These are phyloP conservation scores for Cinclus cinclus DNA, from an alignment of 2,113 vertebrate species.

Conservation along the genomic window DNA sequence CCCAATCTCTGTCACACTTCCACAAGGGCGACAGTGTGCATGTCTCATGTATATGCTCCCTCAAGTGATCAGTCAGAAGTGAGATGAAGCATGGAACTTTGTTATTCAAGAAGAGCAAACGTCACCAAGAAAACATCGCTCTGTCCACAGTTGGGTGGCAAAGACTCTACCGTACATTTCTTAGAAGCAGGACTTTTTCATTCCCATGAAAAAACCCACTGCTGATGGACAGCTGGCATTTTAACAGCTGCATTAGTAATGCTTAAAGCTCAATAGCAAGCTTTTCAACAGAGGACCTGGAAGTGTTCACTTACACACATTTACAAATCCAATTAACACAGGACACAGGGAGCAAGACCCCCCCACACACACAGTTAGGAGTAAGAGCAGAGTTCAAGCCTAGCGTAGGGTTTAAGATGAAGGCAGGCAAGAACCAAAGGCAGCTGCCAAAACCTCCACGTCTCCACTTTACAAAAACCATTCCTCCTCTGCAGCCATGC, in stretches of 20 bases:
- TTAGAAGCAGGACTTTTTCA: neutral
- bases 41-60: accelerated
- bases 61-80: neutral
- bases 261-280: neutral
- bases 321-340: neutral
- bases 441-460: neutral
- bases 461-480: neutral
- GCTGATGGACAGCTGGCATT: neutral
- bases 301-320: accelerated
- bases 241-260: neutral
- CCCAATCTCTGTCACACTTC: neutral
- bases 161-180: neutral
- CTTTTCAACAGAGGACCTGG: neutral
- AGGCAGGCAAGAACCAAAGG: neutral
- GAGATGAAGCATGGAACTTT: neutral
- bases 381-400: neutral
- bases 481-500: neutral
- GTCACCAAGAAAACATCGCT: neutral
- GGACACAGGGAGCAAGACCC: neutral
- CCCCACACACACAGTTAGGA: neutral
- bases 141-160: accelerated
- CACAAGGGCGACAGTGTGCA: neutral
- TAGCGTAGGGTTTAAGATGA: neutral
- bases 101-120: neutral
- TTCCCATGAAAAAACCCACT: neutral